phyloP scores from a whole-genome alignment of 2,888 invertebrate genomes.

The Chrysotoxum bicinctum region DNA sequence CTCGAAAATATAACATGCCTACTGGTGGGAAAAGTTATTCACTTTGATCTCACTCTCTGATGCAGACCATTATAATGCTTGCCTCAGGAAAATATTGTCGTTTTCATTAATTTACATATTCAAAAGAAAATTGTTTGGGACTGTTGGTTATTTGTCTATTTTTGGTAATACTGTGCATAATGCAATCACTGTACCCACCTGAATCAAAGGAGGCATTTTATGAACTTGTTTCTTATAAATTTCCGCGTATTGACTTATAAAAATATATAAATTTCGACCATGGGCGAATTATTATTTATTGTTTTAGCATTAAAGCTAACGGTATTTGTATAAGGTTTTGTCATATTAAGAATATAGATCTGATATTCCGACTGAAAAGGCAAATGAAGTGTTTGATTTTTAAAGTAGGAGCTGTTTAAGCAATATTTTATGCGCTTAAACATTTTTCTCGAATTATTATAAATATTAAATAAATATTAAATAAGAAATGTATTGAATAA shows the following conservation, averaged over 20 bases:
- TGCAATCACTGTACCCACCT: conserved; percentile 55
- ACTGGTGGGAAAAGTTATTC: conserved; percentile 53
- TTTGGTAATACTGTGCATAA: conserved; percentile 59
- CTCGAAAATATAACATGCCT: conserved; percentile 13
- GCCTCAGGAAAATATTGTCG: conserved; percentile 71
- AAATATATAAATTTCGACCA: not conserved
- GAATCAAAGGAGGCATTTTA: conserved; percentile 62
- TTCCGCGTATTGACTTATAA: not conserved
- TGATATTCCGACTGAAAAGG: not conserved
- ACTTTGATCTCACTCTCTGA: conserved; percentile 67
- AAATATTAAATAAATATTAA: no score
- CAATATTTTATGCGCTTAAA: no score
- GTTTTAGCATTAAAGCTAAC: not conserved
- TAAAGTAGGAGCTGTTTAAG: no score
- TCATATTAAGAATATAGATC: not conserved
- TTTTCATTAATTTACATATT: conserved; percentile 72
- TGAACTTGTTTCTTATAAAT: conserved; percentile 44
- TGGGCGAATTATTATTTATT: not conserved
- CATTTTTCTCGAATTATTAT: no score
- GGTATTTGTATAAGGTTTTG: not conserved
- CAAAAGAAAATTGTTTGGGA: conserved; percentile 67
- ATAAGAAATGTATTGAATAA: no score
- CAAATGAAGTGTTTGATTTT: no score
- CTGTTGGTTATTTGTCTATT: conserved; percentile 66
- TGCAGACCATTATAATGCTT: conserved; percentile 68